Evolutionary conservation across 2,797 vertebrate genomes (phyloP).

Genomic region (Sebastes kiyomatsui): DNA sequence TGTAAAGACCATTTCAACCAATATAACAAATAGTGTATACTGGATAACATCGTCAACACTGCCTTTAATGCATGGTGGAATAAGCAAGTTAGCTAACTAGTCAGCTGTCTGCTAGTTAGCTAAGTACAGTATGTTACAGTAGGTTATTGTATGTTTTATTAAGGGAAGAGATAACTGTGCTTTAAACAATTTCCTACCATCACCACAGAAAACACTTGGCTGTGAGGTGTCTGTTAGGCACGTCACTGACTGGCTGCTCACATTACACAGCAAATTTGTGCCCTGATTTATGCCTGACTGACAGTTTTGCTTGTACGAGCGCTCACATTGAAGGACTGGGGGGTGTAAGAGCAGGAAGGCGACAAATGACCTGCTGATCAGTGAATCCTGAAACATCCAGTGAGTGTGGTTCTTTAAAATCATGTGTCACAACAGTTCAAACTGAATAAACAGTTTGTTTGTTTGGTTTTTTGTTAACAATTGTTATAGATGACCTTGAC

Average conservation of each 20-base stretch:
- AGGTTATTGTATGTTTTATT: not conserved
- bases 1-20: no score
- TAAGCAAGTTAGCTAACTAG: no score
- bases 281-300: constrained; percentile 26
- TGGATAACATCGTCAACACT: no score
- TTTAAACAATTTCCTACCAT: not conserved
- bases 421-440: not conserved
- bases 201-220: not conserved
- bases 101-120: no score
- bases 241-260: not conserved
- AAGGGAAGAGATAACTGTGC: not conserved
- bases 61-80: no score
- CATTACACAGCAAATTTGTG: not conserved
- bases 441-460: not conserved
- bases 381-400: constrained; percentile 12
- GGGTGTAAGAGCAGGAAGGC: constrained; percentile 1
- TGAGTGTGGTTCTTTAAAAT: not conserved
- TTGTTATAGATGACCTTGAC: not conserved
- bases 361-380: constrained; percentile 27
- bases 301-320: constrained; percentile 27
- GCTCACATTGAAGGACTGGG: not conserved
- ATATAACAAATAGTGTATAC: no score
- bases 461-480: no score
- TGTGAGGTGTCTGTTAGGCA: not conserved
- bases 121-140: no score